A percentile compares a stretch with the other conserved stretches of the same genome.
Conservation (phyloP, 1,140 invertebrate genomes). For the Bombus confusus region DNA sequence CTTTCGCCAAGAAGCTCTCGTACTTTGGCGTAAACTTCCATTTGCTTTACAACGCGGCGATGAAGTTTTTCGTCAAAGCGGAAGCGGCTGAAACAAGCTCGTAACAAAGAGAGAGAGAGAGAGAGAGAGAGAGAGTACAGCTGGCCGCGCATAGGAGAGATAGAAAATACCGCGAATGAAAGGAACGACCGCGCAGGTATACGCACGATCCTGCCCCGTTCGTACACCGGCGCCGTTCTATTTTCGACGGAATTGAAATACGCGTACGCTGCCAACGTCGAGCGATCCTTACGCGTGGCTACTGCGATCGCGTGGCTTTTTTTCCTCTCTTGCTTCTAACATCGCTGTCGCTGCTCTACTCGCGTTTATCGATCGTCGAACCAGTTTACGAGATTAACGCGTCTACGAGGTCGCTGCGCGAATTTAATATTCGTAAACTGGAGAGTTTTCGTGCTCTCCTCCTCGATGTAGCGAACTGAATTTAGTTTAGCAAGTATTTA, state of each 20-base stretch:
- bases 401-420: not conserved
- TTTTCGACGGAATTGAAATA: slow-evolving; percentile 39
- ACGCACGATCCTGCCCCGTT: not conserved
- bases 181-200: not conserved
- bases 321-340: not conserved
- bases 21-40: not conserved
- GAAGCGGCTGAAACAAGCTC: too few relatives aligned
- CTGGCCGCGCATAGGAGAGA: not conserved
- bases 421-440: not conserved
- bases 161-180: not conserved
- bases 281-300: not conserved
- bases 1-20: not conserved
- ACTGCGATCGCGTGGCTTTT: too few relatives aligned
- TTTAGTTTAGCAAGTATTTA: not conserved
- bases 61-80: not conserved
- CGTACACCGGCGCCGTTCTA: slow-evolving; percentile 17
- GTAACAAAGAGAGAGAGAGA: not conserved
- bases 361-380: not conserved
- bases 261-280: not conserved
- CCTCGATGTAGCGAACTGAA: not conserved
- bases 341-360: not conserved
- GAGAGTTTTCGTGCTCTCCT: not conserved
- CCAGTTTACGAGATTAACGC: not conserved
- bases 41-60: not conserved
- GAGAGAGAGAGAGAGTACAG: too few relatives aligned